Base-by-base conservation (phyloP, 2,888 invertebrate species). In the Cordylochernes scorpioides region DNA sequence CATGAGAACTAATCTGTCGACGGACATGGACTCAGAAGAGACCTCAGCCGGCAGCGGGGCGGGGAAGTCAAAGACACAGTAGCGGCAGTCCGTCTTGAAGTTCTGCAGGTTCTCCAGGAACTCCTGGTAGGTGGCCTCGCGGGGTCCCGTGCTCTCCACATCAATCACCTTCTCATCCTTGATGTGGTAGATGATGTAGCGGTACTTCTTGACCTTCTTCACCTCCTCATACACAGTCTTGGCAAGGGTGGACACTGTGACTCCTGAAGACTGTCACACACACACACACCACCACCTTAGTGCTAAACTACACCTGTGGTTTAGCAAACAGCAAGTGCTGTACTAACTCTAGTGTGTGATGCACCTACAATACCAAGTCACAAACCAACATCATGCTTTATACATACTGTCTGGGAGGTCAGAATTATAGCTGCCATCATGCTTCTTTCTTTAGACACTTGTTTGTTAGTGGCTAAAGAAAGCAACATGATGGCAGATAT, bases 131-230 rank as follows among this genome's bases (percentile, higher is more conserved):
- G 75, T 72, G 31, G 78, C 74, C 53, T 80, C 74, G 45, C 84
- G 68, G 43, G 67, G 69, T 24, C 58, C 82, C 49, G 82, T 74
- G 30, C 71, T 71, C 61, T 86, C 84, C 32, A 86, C 84, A 53
- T 80, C 80, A 53, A 91, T 88, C 60, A 42, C 44, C 60, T 74
- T 80, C 55, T 88, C 86, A 54, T 86, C 82, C 47, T 78, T 71
- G 57, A 91, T 80, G 62, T 70, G 80, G 62, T 80, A 88, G 52
- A 91, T 78, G 44, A 88, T 82, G 59, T 86, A 91, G 53, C 86
- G 74, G 61, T 82, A 78, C 52, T 82, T 82, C 64, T 88, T 88
- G 55, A 82, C 80, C 62, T 88, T 82, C 62, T 91, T 91, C 46
- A 91, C 82, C 63, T 84, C 84, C 57, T 86, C 82, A 58, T 82